A percentile compares a stretch with the other conserved stretches of the same genome.
Evolutionary conservation across 2,113 vertebrate species (phyloP).

Genomic region (Camelus bactrianus): DNA sequence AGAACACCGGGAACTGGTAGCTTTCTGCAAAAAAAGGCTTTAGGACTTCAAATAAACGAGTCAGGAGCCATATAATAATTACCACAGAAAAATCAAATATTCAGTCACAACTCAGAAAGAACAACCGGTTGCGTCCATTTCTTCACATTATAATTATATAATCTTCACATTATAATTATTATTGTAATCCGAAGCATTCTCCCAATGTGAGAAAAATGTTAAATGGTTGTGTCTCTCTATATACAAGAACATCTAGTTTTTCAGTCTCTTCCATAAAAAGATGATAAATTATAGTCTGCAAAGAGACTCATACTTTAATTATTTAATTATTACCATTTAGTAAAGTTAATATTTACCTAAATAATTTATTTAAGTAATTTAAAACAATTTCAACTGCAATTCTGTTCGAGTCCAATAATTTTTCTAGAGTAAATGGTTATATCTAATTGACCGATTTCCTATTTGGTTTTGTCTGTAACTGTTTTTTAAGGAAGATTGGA

Average conservation of each 20-base stretch:
- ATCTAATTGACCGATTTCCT: background rate
- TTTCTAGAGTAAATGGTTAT: background rate
- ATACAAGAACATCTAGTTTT: background rate
- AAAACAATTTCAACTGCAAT: conserved; percentile 2
- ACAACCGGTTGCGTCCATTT: background rate
- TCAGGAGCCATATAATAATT: background rate
- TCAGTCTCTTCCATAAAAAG: background rate
- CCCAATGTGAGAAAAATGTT: background rate
- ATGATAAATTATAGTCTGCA: background rate
- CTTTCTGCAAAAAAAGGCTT: background rate
- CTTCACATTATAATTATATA: background rate
- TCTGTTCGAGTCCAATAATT: background rate
- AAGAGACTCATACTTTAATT: background rate
- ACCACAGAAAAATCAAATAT: background rate
- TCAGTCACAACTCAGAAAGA: background rate
- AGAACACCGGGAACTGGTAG: background rate
- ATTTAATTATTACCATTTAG: background rate
- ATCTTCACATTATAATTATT: background rate
- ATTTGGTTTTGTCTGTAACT: background rate
- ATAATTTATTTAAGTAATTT: background rate
- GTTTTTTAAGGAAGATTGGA: background rate
- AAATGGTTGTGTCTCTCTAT: background rate
- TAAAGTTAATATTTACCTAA: background rate
- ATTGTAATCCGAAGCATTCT: background rate
- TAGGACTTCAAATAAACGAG: background rate